Base-by-base conservation (phyloP, 1,140 invertebrate species). In the Antheraea pernyi region DNA sequence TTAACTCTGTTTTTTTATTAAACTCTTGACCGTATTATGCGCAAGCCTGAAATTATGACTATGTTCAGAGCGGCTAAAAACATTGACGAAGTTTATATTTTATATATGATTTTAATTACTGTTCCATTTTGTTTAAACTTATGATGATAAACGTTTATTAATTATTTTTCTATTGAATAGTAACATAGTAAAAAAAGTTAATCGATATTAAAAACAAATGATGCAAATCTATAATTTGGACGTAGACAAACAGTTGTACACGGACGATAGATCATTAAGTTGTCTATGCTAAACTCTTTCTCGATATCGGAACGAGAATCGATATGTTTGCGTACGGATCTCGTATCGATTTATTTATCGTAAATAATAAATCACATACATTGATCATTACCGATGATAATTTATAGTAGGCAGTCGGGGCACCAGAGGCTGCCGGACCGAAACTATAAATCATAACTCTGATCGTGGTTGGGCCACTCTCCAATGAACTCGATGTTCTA, bases 361-460 rank as follows among this genome's bases (percentile, higher is more conserved):
- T 81, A 74, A 16, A 80, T 73, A 70, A 88, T 90, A 90, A 87
- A 88, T 90, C 88, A 88, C 75, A 67, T 67, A 69, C 70, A 70
- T 71, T 75, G 83, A 89, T 89, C 87, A 87, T 89, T 89, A 85
- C 83, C 77, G 78, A 82, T 82, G 77, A 80, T 88, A 85, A 88
- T 90, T 87, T 88, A 88, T 90, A 81, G 83, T 83, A 81, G 79
- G 80, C 76, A 78, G 74, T 59, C 77, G 66, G 75, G 73, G 71
- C 74, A 76, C 58, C 59, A 73, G 69, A 73, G 70, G 68, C 68
- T 59, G 65, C 62, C 58, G 42, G 61, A 69, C 58, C 71, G 66
- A 70, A 60, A 71, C 79, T 68, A 86, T 86, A 82, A 85, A 86
- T 85, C 84, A 84, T 80, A 62, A 67, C 62, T 63, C 13, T 53